Conservation (phyloP, 2,888 invertebrate species). For the Epinotia nisella region DNA sequence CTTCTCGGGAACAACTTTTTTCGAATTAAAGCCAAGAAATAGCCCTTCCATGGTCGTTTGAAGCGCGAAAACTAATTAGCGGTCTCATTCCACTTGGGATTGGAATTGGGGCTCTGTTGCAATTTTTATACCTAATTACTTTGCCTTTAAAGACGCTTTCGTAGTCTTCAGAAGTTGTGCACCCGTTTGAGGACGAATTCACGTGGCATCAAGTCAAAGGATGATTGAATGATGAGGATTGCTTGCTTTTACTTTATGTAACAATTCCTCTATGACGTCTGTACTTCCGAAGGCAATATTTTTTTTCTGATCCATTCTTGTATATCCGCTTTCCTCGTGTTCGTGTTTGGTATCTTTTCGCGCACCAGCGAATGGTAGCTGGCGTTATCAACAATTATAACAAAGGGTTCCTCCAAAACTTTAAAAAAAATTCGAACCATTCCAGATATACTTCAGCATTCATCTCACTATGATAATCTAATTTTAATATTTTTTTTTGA, state of each 20-base stretch:
- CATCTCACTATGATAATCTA: constrained; percentile 1
- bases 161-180: constrained; percentile 8
- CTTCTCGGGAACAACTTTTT: constrained; percentile 48
- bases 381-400: constrained; percentile 2
- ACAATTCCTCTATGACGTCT: too few relatives aligned
- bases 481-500: background rate
- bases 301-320: too few relatives aligned
- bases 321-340: too few relatives aligned
- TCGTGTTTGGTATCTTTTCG: too few relatives aligned
- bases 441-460: constrained; percentile 4
- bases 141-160: constrained; percentile 23
- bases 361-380: constrained; percentile 1
- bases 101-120: constrained; percentile 44
- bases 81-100: constrained; percentile 45
- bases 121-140: constrained; percentile 41
- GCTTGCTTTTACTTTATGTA: background rate
- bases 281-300: too few relatives aligned
- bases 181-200: background rate
- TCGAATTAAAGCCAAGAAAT: constrained; percentile 54
- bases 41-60: constrained; percentile 46
- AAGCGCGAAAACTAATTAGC: constrained; percentile 53
- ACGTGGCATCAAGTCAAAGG: too few relatives aligned
- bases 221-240: too few relatives aligned
- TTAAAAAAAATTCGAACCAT: constrained; percentile 2
- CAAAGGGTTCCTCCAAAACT: background rate